Evolutionary conservation across 2,113 vertebrate species (phyloP).

Genomic region (Myrmophylax atrothorax): DNA sequence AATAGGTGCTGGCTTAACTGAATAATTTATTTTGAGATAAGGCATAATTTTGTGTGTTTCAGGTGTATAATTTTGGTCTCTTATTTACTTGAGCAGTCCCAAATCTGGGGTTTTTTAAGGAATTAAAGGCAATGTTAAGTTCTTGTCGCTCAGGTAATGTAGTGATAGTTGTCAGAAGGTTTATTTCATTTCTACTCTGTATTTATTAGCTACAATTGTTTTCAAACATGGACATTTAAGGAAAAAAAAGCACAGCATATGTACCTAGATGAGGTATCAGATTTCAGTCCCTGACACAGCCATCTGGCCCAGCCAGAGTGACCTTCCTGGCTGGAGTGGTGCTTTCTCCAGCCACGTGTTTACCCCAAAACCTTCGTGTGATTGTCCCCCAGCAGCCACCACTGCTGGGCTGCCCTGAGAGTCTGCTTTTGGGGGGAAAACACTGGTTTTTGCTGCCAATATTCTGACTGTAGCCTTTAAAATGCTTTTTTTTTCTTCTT

Average conservation of each 20-base stretch:
- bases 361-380: accelerated
- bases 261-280: accelerated
- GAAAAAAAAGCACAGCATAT: accelerated
- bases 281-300: background rate
- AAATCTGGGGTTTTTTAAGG: background rate
- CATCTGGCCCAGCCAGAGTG: background rate
- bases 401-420: background rate
- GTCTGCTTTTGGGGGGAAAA: background rate
- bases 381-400: accelerated
- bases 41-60: background rate
- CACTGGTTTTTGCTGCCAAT: background rate
- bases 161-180: background rate
- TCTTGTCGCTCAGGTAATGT: background rate
- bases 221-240: background rate
- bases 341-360: accelerated
- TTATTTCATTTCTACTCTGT: background rate
- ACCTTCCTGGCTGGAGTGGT: background rate
- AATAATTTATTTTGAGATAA: background rate
- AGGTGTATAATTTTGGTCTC: background rate
- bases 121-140: background rate
- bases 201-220: background rate
- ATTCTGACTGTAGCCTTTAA: background rate
- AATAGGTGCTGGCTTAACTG: background rate
- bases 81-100: background rate
- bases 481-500: background rate